phyloP scores from a whole-genome alignment of 2,113 vertebrate genomes.

The Gadus chalcogrammus region DNA sequence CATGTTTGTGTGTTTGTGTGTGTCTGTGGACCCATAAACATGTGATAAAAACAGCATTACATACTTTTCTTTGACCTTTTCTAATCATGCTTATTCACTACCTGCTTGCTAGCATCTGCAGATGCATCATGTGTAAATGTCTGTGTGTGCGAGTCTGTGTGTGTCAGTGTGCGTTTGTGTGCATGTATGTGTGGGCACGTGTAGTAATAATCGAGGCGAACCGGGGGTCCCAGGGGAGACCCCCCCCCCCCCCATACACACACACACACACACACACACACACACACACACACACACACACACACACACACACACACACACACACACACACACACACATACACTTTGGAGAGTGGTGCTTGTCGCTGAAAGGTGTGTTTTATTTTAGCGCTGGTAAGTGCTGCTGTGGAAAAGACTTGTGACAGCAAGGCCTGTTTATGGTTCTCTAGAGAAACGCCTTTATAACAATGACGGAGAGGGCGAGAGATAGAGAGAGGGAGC shows the following conservation, averaged over 20 bases:
- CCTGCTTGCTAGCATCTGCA: slow-evolving; percentile 14
- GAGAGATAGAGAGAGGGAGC: too few species aligned
- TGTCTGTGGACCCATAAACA: slow-evolving; percentile 16
- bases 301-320: neutral
- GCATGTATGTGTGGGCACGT: neutral
- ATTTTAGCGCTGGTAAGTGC: slow-evolving; percentile 87
- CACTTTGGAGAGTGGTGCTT: slow-evolving; percentile 64
- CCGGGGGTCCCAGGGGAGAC: slow-evolving; percentile 35
- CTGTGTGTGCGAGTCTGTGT: slow-evolving; percentile 13
- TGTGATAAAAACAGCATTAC: slow-evolving; percentile 2
- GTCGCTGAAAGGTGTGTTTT: slow-evolving; percentile 91
- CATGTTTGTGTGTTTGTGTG: slow-evolving; percentile 1
- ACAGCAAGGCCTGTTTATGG: slow-evolving; percentile 59
- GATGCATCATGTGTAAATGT: slow-evolving; percentile 6
- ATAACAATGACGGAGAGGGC: too few species aligned
- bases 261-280: too few species aligned
- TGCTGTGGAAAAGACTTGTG: slow-evolving; percentile 83
- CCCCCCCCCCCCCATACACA: slow-evolving; percentile 12
- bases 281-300: too few species aligned
- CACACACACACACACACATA: too few species aligned
- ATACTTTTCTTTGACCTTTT: neutral
- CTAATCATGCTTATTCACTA: neutral
- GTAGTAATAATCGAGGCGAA: slow-evolving; percentile 61
- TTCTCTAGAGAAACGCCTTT: slow-evolving; percentile 80
- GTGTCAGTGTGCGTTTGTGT: slow-evolving; percentile 23